Percentiles rank a stretch among this genome's conserved stretches.
Conservation (phyloP, 2,113 vertebrate species). For the Sminthopsis crassicaudata region DNA sequence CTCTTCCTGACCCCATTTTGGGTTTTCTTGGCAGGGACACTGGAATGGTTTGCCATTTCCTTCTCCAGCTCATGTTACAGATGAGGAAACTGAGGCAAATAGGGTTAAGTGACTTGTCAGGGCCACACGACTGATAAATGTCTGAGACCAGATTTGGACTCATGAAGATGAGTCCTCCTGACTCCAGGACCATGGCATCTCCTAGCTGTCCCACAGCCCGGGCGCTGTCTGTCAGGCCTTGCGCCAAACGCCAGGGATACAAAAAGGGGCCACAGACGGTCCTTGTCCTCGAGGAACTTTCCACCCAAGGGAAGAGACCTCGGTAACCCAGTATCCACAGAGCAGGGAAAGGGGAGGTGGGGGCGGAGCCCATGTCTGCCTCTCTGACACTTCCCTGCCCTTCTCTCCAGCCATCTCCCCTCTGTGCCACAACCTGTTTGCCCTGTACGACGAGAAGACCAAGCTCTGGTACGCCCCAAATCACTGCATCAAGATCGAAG, state of each 20-base stretch:
- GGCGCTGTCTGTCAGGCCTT: neutral
- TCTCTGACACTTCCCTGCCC: conserved; percentile 12
- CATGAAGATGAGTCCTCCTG: too few relatives aligned
- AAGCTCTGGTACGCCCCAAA: conserved; percentile 94
- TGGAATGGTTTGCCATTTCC: too few relatives aligned
- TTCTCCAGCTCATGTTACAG: neutral
- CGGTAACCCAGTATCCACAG: neutral
- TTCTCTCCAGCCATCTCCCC: conserved; percentile 91
- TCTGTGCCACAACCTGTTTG: conserved; percentile 96
- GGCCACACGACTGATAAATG: neutral
- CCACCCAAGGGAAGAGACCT: neutral
- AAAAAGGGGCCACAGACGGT: too few relatives aligned
- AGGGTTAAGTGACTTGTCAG: neutral
- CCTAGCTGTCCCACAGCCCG: neutral
- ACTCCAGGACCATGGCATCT: too few relatives aligned
- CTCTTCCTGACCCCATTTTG: too few relatives aligned
- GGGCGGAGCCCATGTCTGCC: neutral
- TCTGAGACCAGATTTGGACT: too few relatives aligned
- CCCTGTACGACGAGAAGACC: conserved; percentile 90
- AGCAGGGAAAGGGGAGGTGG: neutral
- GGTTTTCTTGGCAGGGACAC: neutral
- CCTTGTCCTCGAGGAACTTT: neutral
- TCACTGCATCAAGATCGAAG: conserved; percentile 90
- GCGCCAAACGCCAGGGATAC: neutral
- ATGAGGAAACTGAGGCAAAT: neutral